Evolutionary conservation across 2,888 invertebrate genomes (phyloP).

Genomic region (Rhorus exstirpatorius): DNA sequence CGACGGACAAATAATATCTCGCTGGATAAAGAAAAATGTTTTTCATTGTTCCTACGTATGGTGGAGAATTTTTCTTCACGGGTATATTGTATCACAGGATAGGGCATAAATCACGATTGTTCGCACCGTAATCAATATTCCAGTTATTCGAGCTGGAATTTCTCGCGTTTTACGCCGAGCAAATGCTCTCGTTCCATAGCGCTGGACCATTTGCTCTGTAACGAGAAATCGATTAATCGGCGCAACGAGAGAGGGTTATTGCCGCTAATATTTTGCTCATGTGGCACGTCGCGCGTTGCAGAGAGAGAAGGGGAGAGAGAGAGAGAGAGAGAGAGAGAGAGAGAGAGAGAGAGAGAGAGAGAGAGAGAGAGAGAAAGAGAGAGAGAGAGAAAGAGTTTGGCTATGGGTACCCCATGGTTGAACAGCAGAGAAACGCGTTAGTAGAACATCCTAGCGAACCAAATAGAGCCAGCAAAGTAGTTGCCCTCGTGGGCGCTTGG

Average conservation of each 20-base stretch:
- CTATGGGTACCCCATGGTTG: conserved; percentile 9
- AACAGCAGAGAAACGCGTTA: conserved; percentile 40
- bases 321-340: conserved; percentile 6
- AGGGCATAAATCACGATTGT: conserved; percentile 50
- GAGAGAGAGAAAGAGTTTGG: conserved; percentile 17
- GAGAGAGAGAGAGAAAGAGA: not conserved
- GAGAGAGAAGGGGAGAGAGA: not conserved
- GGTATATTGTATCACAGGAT: conserved; percentile 1
- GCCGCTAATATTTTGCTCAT: conserved; percentile 61
- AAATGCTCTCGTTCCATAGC: conserved; percentile 20
- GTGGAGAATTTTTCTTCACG: too few relatives aligned
- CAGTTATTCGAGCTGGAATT: conserved; percentile 18
- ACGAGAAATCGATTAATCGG: conserved; percentile 69
- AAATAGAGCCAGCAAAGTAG: conserved; percentile 49
- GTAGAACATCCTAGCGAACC: conserved; percentile 39
- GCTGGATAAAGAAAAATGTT: conserved; percentile 7
- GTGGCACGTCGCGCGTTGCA: conserved; percentile 30
- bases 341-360: conserved; percentile 8
- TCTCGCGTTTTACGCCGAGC: conserved; percentile 30
- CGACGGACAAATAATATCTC: conserved; percentile 11
- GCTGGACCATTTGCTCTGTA: conserved; percentile 52
- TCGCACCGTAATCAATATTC: conserved; percentile 47
- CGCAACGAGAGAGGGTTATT: conserved; percentile 53
- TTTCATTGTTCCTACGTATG: too few relatives aligned
- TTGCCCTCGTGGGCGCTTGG: conserved; percentile 51